These are phyloP conservation scores for Thryonomys swinderianus DNA, from an alignment of 2,113 vertebrate genomes.

Conservation along the genomic window DNA sequence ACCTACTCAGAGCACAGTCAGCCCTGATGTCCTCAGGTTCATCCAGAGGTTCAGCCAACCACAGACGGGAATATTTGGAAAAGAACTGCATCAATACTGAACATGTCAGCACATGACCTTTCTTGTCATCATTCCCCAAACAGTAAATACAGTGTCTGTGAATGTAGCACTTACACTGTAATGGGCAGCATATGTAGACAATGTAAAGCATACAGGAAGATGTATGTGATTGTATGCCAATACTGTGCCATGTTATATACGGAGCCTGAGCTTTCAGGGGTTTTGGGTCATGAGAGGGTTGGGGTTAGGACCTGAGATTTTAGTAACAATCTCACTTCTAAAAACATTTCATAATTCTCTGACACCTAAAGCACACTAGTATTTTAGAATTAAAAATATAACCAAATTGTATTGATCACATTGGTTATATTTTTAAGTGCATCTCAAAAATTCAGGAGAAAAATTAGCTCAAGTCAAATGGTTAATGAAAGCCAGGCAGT, in stretches of 20 bases:
- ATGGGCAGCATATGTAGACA: not conserved
- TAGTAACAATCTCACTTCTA: not conserved
- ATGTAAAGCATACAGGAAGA: not conserved
- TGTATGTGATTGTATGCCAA: too few species aligned
- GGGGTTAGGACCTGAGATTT: not conserved
- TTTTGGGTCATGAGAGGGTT: not conserved
- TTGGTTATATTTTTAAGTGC: not conserved
- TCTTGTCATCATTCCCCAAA: not conserved
- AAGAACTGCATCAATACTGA: not conserved
- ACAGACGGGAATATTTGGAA: not conserved
- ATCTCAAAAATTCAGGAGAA: not conserved
- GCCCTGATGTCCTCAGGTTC: not conserved
- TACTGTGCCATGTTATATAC: not conserved
- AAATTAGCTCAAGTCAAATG: not conserved
- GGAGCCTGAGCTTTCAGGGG: not conserved
- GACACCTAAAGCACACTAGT: not conserved
- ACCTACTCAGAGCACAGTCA: not conserved
- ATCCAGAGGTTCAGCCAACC: not conserved
- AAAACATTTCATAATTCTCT: not conserved
- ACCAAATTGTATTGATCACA: not conserved
- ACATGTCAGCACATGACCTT: not conserved
- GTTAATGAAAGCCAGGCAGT: not conserved
- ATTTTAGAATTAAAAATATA: slow-evolving; percentile 22
- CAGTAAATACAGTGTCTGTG: not conserved
- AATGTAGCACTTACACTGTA: not conserved